Conservation (phyloP, 1,140 invertebrate species). For the Camponotus vicinus region DNA sequence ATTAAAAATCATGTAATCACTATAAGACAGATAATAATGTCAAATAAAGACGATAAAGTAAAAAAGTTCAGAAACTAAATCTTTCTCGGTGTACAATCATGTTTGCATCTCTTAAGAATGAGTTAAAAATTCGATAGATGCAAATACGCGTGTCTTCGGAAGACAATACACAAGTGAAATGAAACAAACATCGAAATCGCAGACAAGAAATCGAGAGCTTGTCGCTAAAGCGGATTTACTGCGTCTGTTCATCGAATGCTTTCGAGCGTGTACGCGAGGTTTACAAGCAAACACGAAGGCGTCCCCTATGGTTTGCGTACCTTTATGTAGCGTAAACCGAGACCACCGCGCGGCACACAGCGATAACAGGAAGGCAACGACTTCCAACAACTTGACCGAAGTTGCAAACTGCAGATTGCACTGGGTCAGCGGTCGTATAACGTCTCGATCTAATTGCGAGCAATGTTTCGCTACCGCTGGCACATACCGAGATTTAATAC, state of each 20-base stretch:
- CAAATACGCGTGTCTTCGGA: background rate
- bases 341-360: background rate
- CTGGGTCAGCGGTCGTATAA: slow-evolving; percentile 43
- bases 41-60: background rate
- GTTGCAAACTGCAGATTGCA: slow-evolving; percentile 75
- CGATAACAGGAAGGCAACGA: slow-evolving; percentile 30
- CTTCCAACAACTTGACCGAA: slow-evolving; percentile 71
- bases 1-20: background rate
- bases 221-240: slow-evolving; percentile 45
- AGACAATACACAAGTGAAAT: background rate
- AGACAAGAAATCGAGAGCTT: slow-evolving; percentile 42
- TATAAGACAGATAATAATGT: background rate
- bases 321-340: slow-evolving; percentile 40
- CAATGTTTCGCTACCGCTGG: slow-evolving; percentile 43
- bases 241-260: slow-evolving; percentile 30
- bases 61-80: background rate
- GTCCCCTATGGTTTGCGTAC: slow-evolving; percentile 46
- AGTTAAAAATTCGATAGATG: slow-evolving; percentile 10
- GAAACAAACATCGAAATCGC: background rate
- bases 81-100: background rate
- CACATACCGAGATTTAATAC: slow-evolving; percentile 62
- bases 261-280: slow-evolving; percentile 34
- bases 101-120: background rate
- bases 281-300: slow-evolving; percentile 51
- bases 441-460: slow-evolving; percentile 72